Conservation (phyloP, 2,797 vertebrate species). For the Spheniscus humboldti region DNA sequence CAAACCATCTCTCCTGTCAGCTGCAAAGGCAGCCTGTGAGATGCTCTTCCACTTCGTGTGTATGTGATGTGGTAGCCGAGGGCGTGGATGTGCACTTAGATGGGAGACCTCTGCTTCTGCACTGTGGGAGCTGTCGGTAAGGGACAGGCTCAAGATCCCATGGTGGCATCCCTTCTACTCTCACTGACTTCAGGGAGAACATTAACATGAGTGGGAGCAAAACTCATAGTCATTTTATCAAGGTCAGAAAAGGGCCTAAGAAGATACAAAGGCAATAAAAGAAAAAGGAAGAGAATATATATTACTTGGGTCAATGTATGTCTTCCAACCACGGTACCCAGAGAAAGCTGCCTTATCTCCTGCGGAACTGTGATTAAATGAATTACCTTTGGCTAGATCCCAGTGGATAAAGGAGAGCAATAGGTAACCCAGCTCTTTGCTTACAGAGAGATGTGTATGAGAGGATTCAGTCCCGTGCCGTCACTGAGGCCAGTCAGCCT, state of each 20-base stretch:
- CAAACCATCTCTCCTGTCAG: background rate
- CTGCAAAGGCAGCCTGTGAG: background rate
- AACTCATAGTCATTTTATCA: background rate
- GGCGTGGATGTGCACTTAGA: background rate
- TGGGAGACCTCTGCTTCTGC: background rate
- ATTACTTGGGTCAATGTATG: background rate
- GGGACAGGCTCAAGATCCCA: background rate
- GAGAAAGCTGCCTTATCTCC: background rate
- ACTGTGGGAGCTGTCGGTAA: background rate
- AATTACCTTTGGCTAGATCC: background rate
- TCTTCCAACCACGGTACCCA: background rate
- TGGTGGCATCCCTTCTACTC: background rate
- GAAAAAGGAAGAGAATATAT: background rate
- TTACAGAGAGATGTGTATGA: fast-evolving
- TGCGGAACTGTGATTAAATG: background rate
- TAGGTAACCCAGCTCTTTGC: background rate
- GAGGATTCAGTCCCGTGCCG: background rate
- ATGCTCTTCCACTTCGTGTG: background rate
- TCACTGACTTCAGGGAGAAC: background rate
- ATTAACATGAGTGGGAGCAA: background rate
- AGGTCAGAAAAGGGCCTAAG: background rate
- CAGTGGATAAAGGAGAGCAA: background rate
- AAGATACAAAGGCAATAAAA: background rate
- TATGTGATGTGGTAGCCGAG: background rate
- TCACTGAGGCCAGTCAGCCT: background rate